phyloP scores from a whole-genome alignment of 2,888 invertebrate species.

The Antitype chi region DNA sequence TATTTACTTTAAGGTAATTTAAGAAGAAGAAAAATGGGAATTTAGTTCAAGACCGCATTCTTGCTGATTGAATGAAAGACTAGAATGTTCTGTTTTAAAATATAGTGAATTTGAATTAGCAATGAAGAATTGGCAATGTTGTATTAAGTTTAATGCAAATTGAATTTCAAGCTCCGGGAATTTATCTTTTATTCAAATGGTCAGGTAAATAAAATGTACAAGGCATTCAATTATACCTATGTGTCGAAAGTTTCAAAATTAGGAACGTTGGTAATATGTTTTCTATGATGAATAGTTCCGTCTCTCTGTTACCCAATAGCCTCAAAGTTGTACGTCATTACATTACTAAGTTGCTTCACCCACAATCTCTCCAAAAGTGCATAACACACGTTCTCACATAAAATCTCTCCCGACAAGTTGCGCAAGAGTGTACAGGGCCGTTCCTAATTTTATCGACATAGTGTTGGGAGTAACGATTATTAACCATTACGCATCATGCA shows the following conservation, averaged over 20 bases:
- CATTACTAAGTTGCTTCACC: constrained; percentile 57
- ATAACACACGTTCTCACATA: constrained; percentile 65
- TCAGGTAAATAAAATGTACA: neutral
- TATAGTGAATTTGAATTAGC: neutral
- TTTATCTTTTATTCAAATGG: neutral
- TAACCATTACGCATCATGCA: constrained; percentile 77
- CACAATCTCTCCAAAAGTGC: constrained; percentile 65
- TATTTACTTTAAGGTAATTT: constrained; percentile 33
- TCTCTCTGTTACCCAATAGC: constrained; percentile 40
- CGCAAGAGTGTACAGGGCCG: constrained; percentile 73
- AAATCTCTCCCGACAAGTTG: constrained; percentile 74
- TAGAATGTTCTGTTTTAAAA: constrained; percentile 10
- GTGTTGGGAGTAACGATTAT: constrained; percentile 80
- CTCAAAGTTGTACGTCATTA: constrained; percentile 46
- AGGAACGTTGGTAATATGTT: constrained; percentile 14
- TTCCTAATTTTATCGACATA: constrained; percentile 81
- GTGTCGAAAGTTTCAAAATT: constrained; percentile 25
- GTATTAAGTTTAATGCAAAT: neutral
- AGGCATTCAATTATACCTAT: neutral
- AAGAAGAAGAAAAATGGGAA: constrained; percentile 15
- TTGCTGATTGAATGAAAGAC: constrained; percentile 18
- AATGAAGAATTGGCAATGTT: neutral
- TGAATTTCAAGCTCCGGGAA: neutral
- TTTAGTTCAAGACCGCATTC: constrained; percentile 21
- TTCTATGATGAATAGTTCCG: constrained; percentile 41